Conservation (phyloP, 2,888 invertebrate species). For the Heliconius sara region DNA sequence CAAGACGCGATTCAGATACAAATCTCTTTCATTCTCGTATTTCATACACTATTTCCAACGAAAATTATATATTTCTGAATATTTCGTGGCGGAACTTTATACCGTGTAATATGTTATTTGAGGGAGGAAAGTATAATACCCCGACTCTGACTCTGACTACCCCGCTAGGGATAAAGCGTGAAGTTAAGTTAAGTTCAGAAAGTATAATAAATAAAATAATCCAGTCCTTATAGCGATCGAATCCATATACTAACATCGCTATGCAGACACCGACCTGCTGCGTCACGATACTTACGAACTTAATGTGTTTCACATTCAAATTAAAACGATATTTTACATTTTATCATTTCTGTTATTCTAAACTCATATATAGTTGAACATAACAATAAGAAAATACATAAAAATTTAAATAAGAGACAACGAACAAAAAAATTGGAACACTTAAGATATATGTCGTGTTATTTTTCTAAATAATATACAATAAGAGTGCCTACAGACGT, state of each 20-base stretch:
- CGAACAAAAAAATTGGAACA: not conserved
- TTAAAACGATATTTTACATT: not conserved
- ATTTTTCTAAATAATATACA: not conserved
- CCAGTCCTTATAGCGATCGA: too few species aligned
- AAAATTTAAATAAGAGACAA: not conserved
- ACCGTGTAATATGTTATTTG: too few species aligned
- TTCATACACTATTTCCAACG: not conserved
- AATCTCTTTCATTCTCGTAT: not conserved
- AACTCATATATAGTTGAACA: not conserved
- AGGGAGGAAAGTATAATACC: too few species aligned
- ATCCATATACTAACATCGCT: too few species aligned
- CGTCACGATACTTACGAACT: too few species aligned
- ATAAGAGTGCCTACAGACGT: not conserved
- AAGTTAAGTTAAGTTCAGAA: too few species aligned
- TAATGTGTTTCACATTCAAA: not conserved
- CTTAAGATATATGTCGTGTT: not conserved
- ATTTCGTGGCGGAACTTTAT: too few species aligned
- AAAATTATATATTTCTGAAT: not conserved
- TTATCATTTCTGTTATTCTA: not conserved
- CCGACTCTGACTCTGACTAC: too few species aligned
- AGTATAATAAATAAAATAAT: too few species aligned
- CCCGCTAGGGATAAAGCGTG: too few species aligned
- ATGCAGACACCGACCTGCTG: too few species aligned
- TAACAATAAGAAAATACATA: not conserved
- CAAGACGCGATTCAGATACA: constrained; percentile 11